Conservation (phyloP, 2,113 vertebrate species). For the Ophthalmolycus amberensis region DNA sequence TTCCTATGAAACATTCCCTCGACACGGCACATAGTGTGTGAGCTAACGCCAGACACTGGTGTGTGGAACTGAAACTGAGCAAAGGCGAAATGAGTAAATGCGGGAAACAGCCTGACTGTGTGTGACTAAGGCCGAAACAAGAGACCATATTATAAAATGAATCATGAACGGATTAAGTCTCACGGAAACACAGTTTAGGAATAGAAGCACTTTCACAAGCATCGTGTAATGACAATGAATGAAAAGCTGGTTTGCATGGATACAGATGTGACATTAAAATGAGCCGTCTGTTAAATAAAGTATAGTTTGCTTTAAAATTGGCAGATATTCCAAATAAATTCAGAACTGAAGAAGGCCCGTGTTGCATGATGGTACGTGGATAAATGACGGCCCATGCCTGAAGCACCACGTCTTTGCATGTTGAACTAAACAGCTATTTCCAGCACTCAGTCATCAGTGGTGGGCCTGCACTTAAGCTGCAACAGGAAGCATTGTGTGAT, state of each 20-base stretch:
- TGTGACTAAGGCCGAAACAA: background rate
- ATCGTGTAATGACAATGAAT: background rate
- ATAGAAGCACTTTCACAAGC: background rate
- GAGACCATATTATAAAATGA: background rate
- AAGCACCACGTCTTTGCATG: conserved; percentile 4
- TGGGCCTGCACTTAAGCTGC: conserved; percentile 33
- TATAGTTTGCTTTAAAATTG: background rate
- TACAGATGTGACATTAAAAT: background rate
- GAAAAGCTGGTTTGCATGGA: background rate
- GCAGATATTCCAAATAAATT: background rate
- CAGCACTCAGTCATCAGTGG: conserved; percentile 28
- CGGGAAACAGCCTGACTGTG: background rate
- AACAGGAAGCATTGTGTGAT: conserved; percentile 48
- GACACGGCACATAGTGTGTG: background rate
- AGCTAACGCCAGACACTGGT: background rate
- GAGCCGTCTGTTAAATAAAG: background rate
- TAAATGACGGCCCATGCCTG: conserved; percentile 4
- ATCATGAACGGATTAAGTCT: background rate
- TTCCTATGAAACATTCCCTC: conserved; percentile 16
- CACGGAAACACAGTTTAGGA: background rate
- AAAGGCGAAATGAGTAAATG: background rate
- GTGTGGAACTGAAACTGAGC: background rate
- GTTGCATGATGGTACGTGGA: background rate
- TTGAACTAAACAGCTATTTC: conserved; percentile 23
- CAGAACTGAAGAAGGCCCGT: background rate